Percentiles rank a stretch among this genome's conserved stretches.
These are phyloP conservation scores for Percopsis transmontana DNA, from an alignment of 2,113 vertebrate genomes.

Conservation along the genomic window DNA sequence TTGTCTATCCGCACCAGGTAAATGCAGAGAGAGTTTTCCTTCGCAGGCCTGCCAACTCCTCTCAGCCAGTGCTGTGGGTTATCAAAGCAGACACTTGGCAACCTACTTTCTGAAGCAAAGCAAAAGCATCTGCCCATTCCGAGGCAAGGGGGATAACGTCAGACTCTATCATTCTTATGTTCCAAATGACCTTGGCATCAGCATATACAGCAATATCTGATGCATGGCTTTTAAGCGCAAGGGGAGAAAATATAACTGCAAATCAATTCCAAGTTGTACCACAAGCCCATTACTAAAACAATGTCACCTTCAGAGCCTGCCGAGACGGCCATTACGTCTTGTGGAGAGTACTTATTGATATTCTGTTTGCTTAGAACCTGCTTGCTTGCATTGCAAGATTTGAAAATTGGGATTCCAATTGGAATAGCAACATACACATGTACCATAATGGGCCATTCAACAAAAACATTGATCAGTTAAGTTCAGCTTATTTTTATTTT, in stretches of 20 bases:
- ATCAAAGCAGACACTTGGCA: constrained; percentile 80
- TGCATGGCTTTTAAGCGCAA: constrained; percentile 62
- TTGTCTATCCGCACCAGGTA: constrained; percentile 52
- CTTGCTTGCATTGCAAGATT: constrained; percentile 73
- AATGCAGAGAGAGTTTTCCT: constrained; percentile 62
- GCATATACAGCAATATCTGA: constrained; percentile 70
- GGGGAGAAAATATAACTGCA: constrained; percentile 72
- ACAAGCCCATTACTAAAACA: constrained; percentile 70
- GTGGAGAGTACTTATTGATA: constrained; percentile 69
- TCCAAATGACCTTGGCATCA: constrained; percentile 78
- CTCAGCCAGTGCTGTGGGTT: constrained; percentile 62
- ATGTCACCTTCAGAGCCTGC: constrained; percentile 73
- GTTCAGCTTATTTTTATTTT: too few species aligned
- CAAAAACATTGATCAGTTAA: too few species aligned
- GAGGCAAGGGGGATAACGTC: constrained; percentile 70
- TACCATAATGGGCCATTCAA: not conserved
- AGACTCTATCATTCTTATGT: constrained; percentile 77
- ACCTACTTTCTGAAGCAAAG: constrained; percentile 70
- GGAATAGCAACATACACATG: constrained; percentile 15
- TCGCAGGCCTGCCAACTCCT: constrained; percentile 68
- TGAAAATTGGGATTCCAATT: constrained; percentile 56
- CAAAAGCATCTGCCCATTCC: constrained; percentile 78
- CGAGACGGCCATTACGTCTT: constrained; percentile 66
- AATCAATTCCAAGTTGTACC: constrained; percentile 75
- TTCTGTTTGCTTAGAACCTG: constrained; percentile 63